phyloP scores from a whole-genome alignment of 2,113 vertebrate genomes.

The Romanogobio albipinnatus region DNA sequence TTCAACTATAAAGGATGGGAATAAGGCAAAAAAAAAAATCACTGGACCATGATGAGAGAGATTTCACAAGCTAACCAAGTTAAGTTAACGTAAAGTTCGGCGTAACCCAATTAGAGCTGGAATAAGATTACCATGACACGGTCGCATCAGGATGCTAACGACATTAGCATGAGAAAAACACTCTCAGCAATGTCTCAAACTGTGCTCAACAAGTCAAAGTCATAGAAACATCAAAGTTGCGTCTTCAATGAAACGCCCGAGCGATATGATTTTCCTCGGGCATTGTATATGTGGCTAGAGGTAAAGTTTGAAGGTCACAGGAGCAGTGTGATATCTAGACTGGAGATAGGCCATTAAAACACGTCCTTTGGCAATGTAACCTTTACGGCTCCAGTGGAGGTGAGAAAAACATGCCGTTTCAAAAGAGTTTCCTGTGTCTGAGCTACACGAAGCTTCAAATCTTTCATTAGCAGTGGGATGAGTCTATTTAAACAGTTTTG shows the following conservation, averaged over 20 bases:
- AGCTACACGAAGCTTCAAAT: background rate
- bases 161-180: slow-evolving; percentile 17
- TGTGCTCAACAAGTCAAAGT: background rate
- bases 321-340: slow-evolving; percentile 39
- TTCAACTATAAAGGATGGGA: background rate
- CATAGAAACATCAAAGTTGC: background rate
- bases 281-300: background rate
- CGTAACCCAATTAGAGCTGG: slow-evolving; percentile 56
- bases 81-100: slow-evolving; percentile 60
- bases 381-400: slow-evolving; percentile 60
- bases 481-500: background rate
- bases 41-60: slow-evolving; percentile 18
- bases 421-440: slow-evolving; percentile 60
- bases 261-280: background rate
- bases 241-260: background rate
- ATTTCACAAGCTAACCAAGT: slow-evolving; percentile 50
- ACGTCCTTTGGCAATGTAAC: slow-evolving; percentile 60
- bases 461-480: slow-evolving; percentile 5
- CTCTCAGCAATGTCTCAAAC: background rate
- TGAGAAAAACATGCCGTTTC: slow-evolving; percentile 65
- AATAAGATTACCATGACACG: slow-evolving; percentile 62
- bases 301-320: slow-evolving; percentile 52
- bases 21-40: background rate
- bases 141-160: slow-evolving; percentile 45
- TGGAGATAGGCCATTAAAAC: slow-evolving; percentile 52